Base-by-base conservation (phyloP, 2,888 invertebrate genomes). In the Agapostemon virescens region DNA sequence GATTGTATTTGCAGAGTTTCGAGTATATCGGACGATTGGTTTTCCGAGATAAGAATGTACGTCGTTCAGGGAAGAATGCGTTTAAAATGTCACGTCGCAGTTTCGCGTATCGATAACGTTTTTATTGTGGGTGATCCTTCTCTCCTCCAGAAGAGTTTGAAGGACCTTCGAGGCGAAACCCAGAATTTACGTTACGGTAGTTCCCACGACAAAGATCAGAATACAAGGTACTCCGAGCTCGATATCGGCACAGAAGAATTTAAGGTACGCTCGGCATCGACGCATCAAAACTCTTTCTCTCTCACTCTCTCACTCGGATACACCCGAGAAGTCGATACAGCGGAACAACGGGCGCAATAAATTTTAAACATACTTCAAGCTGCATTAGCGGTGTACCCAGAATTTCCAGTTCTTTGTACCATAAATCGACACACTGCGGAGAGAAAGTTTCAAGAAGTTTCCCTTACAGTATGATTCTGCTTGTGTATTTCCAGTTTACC, bases 251-350 rank as follows among this genome's bases (percentile, higher is more conserved):
- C 30, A 20, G 58, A 40, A 42, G 30, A 61, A 61, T 70, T 61
- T 33, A 30, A 70, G 58, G 20, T 17, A 13, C 30, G 30, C 9
- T 11, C 15, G 26, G 58, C 64, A 64, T 64, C 64, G 38, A 64
- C 38, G 64, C 64, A 23, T 38, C 64, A 23, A 23, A 64, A 64
- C 33, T 23, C 23, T 23, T 0, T 26, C 23, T n/a, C 2, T 23
- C 49, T 52, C 11, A 15, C 13, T 23, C 23, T 13, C 52, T 26
- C 15, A 6, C 13, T 23, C 23, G 23, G 38, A 17, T 38, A 64
- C 23, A 23, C 38, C 40, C 64, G 23, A 36, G n/a, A 64, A 64
- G 36, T 64, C 64, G 64, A 38, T 64, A 64, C 64, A n/a, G 23
- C 38, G 38, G 23, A 23, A 23, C 64, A 64, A 64, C 64, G 23